These are phyloP conservation scores for Pardosa pseudoannulata DNA, from an alignment of 2,888 invertebrate genomes.

Conservation along the genomic window DNA sequence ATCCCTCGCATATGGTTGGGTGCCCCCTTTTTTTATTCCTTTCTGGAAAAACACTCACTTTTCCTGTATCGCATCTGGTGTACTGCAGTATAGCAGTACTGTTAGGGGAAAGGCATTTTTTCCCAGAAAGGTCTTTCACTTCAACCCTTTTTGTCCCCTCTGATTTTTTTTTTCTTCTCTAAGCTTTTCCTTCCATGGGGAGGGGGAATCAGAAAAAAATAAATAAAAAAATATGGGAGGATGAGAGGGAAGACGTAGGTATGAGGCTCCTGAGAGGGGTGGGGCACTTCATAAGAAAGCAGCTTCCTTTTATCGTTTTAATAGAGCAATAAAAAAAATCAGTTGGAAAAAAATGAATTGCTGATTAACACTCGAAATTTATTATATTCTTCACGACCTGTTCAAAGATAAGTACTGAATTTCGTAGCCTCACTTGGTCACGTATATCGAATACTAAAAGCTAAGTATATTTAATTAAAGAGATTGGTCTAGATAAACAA, in stretches of 20 bases:
- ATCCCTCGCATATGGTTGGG: constrained; percentile 46
- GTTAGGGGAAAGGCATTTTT: constrained; percentile 33
- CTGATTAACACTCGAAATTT: too few species aligned
- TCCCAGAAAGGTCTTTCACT: constrained; percentile 69
- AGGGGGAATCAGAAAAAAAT: background rate
- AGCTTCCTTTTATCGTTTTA: background rate
- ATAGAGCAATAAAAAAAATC: background rate
- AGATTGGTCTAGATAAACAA: too few species aligned
- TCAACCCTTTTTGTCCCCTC: constrained; percentile 51
- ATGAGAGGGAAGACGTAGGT: constrained; percentile 9
- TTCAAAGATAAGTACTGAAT: too few species aligned
- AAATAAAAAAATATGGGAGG: constrained; percentile 1
- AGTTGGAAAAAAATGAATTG: too few species aligned
- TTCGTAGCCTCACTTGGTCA: too few species aligned
- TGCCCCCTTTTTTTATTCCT: constrained; percentile 57
- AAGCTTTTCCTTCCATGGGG: constrained; percentile 16
- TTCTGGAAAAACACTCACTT: constrained; percentile 63
- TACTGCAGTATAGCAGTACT: constrained; percentile 17
- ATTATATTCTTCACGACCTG: too few species aligned
- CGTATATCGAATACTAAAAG: too few species aligned
- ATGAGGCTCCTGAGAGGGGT: constrained; percentile 24
- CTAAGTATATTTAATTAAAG: too few species aligned
- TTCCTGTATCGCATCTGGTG: constrained; percentile 53
- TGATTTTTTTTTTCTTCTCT: background rate
- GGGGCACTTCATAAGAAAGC: constrained; percentile 15